Evolutionary conservation across 2,113 vertebrate species (phyloP).

Genomic region (Periophthalmodon schlosseri): DNA sequence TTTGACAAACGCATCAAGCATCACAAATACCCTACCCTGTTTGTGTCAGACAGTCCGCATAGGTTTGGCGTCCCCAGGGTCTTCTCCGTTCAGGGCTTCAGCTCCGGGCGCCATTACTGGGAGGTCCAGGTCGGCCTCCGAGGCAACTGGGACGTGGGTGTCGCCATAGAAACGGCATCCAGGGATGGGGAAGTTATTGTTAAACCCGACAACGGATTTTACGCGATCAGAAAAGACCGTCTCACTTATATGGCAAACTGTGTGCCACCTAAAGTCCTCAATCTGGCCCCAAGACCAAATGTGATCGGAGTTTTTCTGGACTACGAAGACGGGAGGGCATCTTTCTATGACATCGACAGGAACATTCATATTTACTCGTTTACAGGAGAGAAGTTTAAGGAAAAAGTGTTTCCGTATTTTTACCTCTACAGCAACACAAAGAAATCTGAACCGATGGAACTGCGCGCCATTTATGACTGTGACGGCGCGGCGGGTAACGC

Average conservation of each 20-base stretch:
- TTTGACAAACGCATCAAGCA: slow-evolving; percentile 26
- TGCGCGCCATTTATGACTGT: neutral
- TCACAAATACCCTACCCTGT: neutral
- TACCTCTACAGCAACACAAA: slow-evolving; percentile 35
- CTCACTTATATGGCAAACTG: neutral
- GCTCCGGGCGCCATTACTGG: slow-evolving; percentile 73
- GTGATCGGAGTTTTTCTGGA: slow-evolving; percentile 79
- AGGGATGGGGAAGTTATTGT: slow-evolving; percentile 29
- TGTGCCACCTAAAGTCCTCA: neutral
- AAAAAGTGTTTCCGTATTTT: slow-evolving; percentile 79
- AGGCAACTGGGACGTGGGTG: slow-evolving; percentile 73
- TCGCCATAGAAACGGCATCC: slow-evolving; percentile 60
- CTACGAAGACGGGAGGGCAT: slow-evolving; percentile 77
- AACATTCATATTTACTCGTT: slow-evolving; percentile 74
- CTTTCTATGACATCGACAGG: slow-evolving; percentile 73
- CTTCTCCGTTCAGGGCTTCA: slow-evolving; percentile 59
- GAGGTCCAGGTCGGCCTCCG: slow-evolving; percentile 54
- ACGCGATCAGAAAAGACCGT: slow-evolving; percentile 34
- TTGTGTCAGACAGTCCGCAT: accelerated
- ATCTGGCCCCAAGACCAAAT: slow-evolving; percentile 29
- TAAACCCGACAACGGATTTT: slow-evolving; percentile 42
- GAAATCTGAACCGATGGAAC: slow-evolving; percentile 40
- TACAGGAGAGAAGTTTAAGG: slow-evolving; percentile 66
- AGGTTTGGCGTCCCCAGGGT: slow-evolving; percentile 55
- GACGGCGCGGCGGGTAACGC: accelerated